A percentile compares a stretch with the other conserved stretches of the same genome.
Evolutionary conservation across 2,797 vertebrate genomes (phyloP).

Genomic region (Enteromius radiatus): DNA sequence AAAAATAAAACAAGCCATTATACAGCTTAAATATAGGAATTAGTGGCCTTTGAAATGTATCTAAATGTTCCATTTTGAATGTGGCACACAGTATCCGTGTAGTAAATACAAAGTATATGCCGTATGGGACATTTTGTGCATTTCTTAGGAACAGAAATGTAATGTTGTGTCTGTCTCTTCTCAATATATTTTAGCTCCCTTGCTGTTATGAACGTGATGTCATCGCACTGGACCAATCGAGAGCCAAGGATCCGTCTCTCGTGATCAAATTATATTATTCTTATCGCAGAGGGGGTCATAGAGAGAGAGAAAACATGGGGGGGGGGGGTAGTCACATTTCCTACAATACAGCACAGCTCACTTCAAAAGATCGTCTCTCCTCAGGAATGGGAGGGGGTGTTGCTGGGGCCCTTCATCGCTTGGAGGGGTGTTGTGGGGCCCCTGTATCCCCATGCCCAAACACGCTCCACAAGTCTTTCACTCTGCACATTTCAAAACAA

Average conservation of each 20-base stretch:
- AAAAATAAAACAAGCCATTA: conserved; percentile 36
- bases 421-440: conserved; percentile 42
- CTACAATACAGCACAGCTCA: conserved; percentile 7
- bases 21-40: conserved; percentile 4
- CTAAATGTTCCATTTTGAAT: neutral
- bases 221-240: conserved; percentile 3
- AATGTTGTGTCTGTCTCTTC: neutral
- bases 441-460: conserved; percentile 43
- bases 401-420: conserved; percentile 26
- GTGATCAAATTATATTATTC: neutral
- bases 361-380: conserved; percentile 18
- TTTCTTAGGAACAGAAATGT: neutral
- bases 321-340: neutral
- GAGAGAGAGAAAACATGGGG: neutral
- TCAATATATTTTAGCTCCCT: conserved; percentile 6
- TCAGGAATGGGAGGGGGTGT: conserved; percentile 9
- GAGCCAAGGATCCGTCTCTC: neutral
- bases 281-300: conserved; percentile 9
- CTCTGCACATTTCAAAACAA: conserved; percentile 48
- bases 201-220: conserved; percentile 23
- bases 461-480: conserved; percentile 45
- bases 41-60: neutral
- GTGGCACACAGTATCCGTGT: neutral
- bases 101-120: neutral
- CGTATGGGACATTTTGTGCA: conserved; percentile 5